Conservation (phyloP, 1,140 invertebrate species). For the Acromyrmex echinatior region DNA sequence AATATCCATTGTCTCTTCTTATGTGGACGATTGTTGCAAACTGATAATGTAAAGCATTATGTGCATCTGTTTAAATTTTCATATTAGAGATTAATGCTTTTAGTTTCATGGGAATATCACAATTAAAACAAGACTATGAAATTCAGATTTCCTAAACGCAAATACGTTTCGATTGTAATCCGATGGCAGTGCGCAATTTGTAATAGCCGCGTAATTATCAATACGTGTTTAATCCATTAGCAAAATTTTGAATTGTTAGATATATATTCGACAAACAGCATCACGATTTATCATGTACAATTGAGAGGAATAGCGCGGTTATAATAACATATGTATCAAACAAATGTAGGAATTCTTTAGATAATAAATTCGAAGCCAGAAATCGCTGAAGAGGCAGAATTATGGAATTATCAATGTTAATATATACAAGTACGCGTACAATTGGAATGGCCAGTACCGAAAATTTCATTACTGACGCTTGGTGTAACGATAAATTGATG, state of each 20-base stretch:
- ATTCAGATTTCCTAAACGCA: conserved; percentile 40
- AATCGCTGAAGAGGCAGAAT: neutral
- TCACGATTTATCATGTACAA: conserved; percentile 42
- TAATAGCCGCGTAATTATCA: conserved; percentile 54
- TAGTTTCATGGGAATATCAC: conserved; percentile 35
- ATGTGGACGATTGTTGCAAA: conserved; percentile 14
- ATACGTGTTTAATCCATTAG: conserved; percentile 62
- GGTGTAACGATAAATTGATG: conserved; percentile 26
- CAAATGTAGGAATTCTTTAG: conserved; percentile 5
- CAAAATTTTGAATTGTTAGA: conserved; percentile 56
- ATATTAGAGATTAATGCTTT: conserved; percentile 51
- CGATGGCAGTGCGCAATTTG: conserved; percentile 35
- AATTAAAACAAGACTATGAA: conserved; percentile 44
- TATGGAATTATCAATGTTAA: neutral
- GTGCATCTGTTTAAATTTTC: conserved; percentile 33
- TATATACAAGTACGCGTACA: neutral
- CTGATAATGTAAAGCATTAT: neutral
- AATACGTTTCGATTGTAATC: conserved; percentile 48
- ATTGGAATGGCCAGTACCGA: neutral
- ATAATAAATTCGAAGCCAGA: neutral
- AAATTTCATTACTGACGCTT: conserved; percentile 9
- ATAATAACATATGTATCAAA: conserved; percentile 11
- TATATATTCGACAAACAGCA: conserved; percentile 44
- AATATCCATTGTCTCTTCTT: neutral
- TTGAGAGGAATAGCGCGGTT: conserved; percentile 37